phyloP scores from a whole-genome alignment of 37 sponge, comb jelly and placozoan genomes.

The Agelas oroides region DNA sequence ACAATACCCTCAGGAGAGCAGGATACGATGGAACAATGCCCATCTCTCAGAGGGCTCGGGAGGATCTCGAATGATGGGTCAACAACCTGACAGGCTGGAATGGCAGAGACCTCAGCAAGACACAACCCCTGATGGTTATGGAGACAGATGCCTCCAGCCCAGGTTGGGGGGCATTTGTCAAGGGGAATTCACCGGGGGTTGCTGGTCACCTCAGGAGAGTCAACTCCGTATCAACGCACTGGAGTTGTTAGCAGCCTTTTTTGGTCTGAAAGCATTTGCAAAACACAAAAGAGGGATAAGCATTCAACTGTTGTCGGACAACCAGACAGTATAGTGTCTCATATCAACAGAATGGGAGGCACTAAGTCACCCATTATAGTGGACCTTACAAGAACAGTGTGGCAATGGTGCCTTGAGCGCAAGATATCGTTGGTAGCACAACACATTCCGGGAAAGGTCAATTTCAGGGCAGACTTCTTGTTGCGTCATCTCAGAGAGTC shows the following conservation, averaged over 20 bases:
- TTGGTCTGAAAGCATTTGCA: no score
- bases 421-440: constrained; percentile 13
- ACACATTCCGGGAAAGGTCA: constrained; percentile 28
- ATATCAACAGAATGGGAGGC: no score
- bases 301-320: constrained; percentile 39
- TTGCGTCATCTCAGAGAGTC: constrained; percentile 28
- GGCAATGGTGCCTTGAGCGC: no score
- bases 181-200: constrained; percentile 26
- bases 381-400: constrained; percentile 1
- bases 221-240: constrained; percentile 53
- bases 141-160: neutral
- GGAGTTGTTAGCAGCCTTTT: constrained; percentile 62
- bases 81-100: no score
- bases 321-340: no score
- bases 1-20: no score
- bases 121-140: no score
- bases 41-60: no score
- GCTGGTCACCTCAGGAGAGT: constrained; percentile 46
- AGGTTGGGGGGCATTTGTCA: neutral
- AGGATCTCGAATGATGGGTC: no score
- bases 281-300: no score
- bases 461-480: constrained; percentile 36
- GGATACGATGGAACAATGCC: no score
- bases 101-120: no score
- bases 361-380: neutral